Base-by-base conservation (phyloP, 2,888 invertebrate genomes). In the Antheraea assamensis region DNA sequence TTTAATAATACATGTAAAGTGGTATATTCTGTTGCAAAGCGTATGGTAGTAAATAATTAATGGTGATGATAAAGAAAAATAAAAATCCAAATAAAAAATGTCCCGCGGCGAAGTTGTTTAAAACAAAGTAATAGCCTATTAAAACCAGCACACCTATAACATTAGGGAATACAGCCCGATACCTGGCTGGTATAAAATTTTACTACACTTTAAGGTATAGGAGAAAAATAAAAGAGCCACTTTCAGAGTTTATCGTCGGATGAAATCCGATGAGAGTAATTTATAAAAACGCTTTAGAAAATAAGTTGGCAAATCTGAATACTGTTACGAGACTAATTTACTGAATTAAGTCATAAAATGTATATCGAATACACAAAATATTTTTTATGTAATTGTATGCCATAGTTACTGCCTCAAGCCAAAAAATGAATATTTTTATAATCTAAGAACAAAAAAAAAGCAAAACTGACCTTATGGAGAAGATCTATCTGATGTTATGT, bases 121-220 rank as follows among this genome's bases (percentile, higher is more conserved):
- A 68, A 64, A 68, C 68, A 68, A 68, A 35, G 68, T 68, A 68
- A 68, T 68, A 68, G 68, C 35, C 68, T 35, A 68, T 68, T 68
- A 68, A 68, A 68, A 35, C 68, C 68, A 68, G 68, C 68, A 35
- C n/a, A 35, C 68, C 35, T 68, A 68, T n/a, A 68, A 68, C 68
- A 35, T 68, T 68, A 68, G 68, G 68, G 68, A 68, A 27, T 35
- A 35, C 68, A 35, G 68, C 68, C 68, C 58, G 70, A 58, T 73
- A 70, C 70, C 71, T 72, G 74, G 42, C 49, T 27, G 15, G 17
- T 66, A 78, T 80, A 80, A 80, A 80, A 80, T 78, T 79, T 80
- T 75, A 80, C 76, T 71, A 74, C 76, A 77, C 78, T 78, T 78
- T 77, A 78, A 76, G 76, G 79, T 79, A 77, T 76, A 77, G 77